Percentiles rank a stretch among this genome's conserved stretches.
phyloP scores from a whole-genome alignment of 2,113 vertebrate species.

The Clarias gariepinus region DNA sequence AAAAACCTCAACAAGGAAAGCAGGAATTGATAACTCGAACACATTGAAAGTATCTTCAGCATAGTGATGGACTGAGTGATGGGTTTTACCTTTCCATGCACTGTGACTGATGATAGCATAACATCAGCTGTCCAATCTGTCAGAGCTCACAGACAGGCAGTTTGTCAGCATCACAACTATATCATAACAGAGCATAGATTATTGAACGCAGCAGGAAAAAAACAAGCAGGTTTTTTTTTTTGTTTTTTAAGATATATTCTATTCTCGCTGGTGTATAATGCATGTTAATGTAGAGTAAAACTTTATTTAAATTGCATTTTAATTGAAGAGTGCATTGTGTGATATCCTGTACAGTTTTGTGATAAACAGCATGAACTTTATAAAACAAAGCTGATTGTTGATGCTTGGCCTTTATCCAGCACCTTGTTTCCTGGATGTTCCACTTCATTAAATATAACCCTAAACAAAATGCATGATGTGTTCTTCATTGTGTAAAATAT shows the following conservation, averaged over 20 bases:
- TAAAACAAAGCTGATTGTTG: background rate
- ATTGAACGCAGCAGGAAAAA: slow-evolving; percentile 2
- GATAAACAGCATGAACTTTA: background rate
- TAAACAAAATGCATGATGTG: background rate
- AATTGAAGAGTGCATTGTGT: background rate
- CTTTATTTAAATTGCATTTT: background rate
- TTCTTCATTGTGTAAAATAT: background rate
- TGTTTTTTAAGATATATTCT: no score
- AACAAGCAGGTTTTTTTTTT: background rate
- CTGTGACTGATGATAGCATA: slow-evolving; percentile 24
- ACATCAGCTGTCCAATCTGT: slow-evolving; percentile 24
- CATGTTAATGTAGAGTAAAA: background rate
- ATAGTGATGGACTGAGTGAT: background rate
- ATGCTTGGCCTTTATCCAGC: background rate
- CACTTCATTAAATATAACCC: background rate
- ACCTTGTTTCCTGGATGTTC: background rate
- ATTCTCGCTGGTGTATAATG: background rate
- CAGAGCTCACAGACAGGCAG: background rate
- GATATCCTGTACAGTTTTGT: background rate
- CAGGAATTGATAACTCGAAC: background rate
- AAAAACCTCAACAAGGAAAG: background rate
- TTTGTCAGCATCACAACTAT: slow-evolving; percentile 19
- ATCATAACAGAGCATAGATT: background rate
- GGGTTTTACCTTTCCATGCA: slow-evolving; percentile 9
- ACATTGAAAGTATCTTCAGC: background rate